Evolutionary conservation across 2,888 invertebrate species (phyloP).

Genomic region (Busseola fusca): DNA sequence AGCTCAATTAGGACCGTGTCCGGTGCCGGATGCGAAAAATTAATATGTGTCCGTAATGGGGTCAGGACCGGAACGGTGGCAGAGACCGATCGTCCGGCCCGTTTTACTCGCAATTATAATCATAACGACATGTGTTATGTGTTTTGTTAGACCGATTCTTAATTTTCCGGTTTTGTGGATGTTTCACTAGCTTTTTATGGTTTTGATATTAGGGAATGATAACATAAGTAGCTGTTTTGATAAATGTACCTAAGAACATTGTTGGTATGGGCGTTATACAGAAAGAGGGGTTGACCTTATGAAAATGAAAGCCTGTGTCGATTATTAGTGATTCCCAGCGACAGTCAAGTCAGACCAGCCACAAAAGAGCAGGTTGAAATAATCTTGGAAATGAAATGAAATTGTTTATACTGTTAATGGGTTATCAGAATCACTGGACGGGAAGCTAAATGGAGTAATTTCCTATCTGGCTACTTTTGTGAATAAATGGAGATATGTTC

Average conservation of each 20-base stretch:
- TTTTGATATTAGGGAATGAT: too few relatives aligned
- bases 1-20: constrained; percentile 74
- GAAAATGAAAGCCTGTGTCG: background rate
- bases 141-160: constrained; percentile 26
- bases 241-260: background rate
- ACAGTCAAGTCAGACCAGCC: too few relatives aligned
- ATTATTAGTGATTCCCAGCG: background rate
- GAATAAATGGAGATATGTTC: too few relatives aligned
- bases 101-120: constrained; percentile 69
- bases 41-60: constrained; percentile 80
- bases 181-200: too few relatives aligned
- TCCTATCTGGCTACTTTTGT: too few relatives aligned
- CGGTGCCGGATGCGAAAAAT: constrained; percentile 81
- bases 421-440: too few relatives aligned
- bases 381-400: background rate
- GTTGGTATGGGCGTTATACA: too few relatives aligned
- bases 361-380: background rate
- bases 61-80: constrained; percentile 67
- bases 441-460: too few relatives aligned
- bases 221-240: background rate
- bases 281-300: background rate
- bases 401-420: too few relatives aligned
- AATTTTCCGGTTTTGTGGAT: background rate
- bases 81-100: constrained; percentile 71
- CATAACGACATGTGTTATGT: constrained; percentile 62